A percentile compares a stretch with the other conserved stretches of the same genome.
phyloP scores from a whole-genome alignment of 2,888 invertebrate genomes.

The Leucophenga maculata region DNA sequence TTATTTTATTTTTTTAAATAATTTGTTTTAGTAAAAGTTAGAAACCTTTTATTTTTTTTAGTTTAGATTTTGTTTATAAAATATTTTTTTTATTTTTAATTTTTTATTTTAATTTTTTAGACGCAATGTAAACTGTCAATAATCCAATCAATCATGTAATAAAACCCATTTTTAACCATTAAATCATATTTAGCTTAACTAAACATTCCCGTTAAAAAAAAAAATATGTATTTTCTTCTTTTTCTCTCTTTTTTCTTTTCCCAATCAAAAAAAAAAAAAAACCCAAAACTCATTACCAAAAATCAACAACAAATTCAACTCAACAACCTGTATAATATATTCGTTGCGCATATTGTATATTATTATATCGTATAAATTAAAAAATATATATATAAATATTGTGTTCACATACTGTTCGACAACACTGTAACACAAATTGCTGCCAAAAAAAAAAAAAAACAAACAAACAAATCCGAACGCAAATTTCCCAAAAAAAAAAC shows the following conservation, averaged over 20 bases:
- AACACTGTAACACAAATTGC: conserved; percentile 41
- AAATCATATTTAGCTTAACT: conserved; percentile 8
- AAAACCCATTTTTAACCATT: conserved; percentile 4
- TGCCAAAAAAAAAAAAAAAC: conserved; percentile 38
- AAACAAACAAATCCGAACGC: conserved; percentile 34
- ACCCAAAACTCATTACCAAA: neutral
- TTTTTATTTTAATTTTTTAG: conserved; percentile 20
- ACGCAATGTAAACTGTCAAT: conserved; percentile 21
- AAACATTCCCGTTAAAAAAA: conserved; percentile 16
- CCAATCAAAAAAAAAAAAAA: neutral
- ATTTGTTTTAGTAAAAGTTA: neutral
- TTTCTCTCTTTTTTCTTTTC: conserved; percentile 24
- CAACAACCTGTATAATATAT: conserved; percentile 4
- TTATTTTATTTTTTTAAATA: neutral
- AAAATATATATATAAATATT: conserved; percentile 32
- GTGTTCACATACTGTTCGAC: conserved; percentile 35
- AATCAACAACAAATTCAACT: neutral
- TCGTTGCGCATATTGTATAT: conserved; percentile 15
- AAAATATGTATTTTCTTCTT: conserved; percentile 9
- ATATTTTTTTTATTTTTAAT: conserved; percentile 8
- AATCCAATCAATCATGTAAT: conserved; percentile 11
- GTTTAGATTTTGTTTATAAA: neutral
- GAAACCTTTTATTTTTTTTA: neutral
- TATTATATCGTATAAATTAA: neutral
- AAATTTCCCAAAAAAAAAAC: conserved; percentile 28